Evolutionary conservation across 2,113 vertebrate genomes (phyloP).

Genomic region (Cervus canadensis): DNA sequence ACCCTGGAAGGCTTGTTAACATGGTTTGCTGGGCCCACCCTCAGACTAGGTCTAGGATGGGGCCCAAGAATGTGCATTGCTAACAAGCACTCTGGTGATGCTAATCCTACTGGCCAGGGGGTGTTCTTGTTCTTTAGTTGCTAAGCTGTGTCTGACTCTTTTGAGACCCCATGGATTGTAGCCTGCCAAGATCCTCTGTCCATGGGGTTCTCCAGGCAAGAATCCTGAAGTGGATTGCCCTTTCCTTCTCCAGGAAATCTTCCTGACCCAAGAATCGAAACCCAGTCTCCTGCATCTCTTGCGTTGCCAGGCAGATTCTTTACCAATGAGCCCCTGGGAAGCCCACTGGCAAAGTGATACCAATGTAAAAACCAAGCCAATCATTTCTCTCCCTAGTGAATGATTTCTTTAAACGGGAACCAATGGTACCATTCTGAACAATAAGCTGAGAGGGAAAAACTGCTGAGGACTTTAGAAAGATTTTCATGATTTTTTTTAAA

Average conservation of each 20-base stretch:
- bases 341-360: neutral
- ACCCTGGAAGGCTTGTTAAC: neutral
- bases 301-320: neutral
- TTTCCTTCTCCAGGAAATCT: neutral
- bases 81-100: neutral
- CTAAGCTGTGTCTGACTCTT: neutral
- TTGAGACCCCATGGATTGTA: neutral
- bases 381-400: neutral
- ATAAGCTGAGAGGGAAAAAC: neutral
- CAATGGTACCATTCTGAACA: neutral
- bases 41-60: neutral
- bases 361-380: neutral
- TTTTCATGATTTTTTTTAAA: neutral
- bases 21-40: neutral
- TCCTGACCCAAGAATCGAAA: neutral
- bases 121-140: neutral
- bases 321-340: neutral
- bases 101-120: neutral
- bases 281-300: neutral
- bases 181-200: neutral
- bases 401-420: neutral
- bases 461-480: neutral
- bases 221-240: neutral
- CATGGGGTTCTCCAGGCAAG: neutral
- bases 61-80: neutral